phyloP scores from a whole-genome alignment of 35 echinoderm and acorn worm species.

The Ophioderma brevispina region DNA sequence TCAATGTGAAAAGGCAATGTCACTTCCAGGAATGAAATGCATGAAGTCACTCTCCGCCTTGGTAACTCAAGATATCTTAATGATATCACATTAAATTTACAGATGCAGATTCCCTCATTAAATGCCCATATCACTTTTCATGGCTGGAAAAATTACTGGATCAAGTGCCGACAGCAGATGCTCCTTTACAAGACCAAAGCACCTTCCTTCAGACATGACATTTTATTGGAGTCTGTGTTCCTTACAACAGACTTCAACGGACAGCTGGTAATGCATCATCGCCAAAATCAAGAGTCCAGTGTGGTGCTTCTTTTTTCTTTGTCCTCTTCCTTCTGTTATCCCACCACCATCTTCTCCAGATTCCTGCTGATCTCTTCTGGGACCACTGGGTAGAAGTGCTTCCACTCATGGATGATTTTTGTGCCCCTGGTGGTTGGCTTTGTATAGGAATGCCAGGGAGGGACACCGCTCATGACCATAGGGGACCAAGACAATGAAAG shows the following conservation, averaged over 20 bases:
- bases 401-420: conserved; percentile 84
- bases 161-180: too few species aligned
- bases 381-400: conserved; percentile 88
- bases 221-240: too few species aligned
- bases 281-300: neutral
- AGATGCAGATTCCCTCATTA: too few species aligned
- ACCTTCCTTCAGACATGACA: too few species aligned
- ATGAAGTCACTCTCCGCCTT: too few species aligned
- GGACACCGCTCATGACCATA: conserved; percentile 90
- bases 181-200: too few species aligned
- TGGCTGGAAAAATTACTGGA: too few species aligned
- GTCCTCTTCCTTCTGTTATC: conserved; percentile 34
- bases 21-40: too few species aligned
- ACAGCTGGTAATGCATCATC: conserved; percentile 69
- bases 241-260: conserved; percentile 96
- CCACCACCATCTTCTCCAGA: neutral
- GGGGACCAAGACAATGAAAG: conserved; percentile 70
- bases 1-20: too few species aligned
- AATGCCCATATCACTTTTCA: too few species aligned
- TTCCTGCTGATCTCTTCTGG: conserved; percentile 53
- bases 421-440: conserved; percentile 35
- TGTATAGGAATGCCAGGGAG: conserved; percentile 85
- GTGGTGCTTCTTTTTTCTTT: conserved; percentile 34
- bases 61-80: too few species aligned
- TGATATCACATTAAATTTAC: too few species aligned